Conservation (phyloP, 2,113 vertebrate genomes). For the Phoenicopterus ruber region DNA sequence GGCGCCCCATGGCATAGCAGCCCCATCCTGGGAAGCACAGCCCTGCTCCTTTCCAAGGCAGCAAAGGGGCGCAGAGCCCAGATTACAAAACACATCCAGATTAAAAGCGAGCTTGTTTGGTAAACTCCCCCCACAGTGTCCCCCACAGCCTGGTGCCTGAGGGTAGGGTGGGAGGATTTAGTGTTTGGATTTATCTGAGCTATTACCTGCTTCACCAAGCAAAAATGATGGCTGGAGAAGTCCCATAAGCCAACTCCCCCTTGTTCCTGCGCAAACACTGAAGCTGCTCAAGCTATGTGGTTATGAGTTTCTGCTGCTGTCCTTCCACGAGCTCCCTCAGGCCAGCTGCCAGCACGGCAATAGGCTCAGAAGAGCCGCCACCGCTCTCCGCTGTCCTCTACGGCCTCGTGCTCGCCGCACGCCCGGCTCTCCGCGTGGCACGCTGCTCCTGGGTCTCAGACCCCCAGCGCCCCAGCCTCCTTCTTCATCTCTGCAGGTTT, state of each 20-base stretch:
- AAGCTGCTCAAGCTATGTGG: background rate
- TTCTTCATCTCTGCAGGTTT: constrained; percentile 66
- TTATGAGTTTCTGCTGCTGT: background rate
- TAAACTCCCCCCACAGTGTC: background rate
- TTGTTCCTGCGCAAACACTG: background rate
- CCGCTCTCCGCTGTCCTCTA: background rate
- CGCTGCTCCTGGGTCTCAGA: background rate
- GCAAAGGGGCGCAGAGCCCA: too few relatives aligned
- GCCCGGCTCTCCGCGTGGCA: rapidly evolving
- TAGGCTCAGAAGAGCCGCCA: background rate
- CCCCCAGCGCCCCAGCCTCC: background rate
- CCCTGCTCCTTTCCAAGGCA: background rate
- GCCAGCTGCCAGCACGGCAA: background rate
- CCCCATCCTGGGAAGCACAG: background rate
- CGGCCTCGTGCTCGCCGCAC: rapidly evolving
- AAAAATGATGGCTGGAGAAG: background rate
- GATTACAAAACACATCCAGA: background rate
- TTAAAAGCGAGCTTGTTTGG: background rate
- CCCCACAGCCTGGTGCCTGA: background rate
- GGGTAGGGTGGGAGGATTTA: background rate
- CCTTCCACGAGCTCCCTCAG: background rate
- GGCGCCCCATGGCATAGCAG: background rate
- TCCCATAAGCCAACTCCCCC: background rate
- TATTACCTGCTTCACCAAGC: background rate
- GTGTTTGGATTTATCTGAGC: background rate